Evolutionary conservation across 1,140 invertebrate genomes (phyloP), one percentile per base, ranked within the genome.

Genomic region (Cydia amplana): DNA sequence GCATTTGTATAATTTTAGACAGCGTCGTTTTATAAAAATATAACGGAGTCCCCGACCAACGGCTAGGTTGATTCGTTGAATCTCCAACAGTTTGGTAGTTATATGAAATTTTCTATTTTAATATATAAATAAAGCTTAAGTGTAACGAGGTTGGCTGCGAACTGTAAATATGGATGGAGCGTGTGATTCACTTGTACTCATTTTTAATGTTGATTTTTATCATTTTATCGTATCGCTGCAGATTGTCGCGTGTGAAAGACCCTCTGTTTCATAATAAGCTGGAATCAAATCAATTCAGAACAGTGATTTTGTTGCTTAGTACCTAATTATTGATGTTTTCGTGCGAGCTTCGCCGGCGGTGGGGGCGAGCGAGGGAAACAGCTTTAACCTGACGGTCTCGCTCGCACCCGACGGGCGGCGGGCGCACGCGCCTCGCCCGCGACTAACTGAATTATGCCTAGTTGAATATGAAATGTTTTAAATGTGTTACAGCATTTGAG

Each of bases 401-500:
- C 70, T 70, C 75, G 18, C 77, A 78, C 75, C 81, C 85, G 84
- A 40, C 36, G 36, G 36, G 36, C 32, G 36, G 36, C 36, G 4
- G 32, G 36, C 75, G 77, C 77, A 81, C 82, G 82, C 82, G 82
- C 77, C 77, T 63, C 77, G 79, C 75, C 81, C 85, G 84, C 83
- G 77, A 82, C 84, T 88, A 85, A 89, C 82, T 87, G 85, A 91
- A 85, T 90, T 90, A 90, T 82, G 89, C 83, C 87, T 91, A 91
- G 91, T 92, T 92, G 88, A 92, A 91, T 88, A 91, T 92, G 80
- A 92, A 91, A 91, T 92, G 90, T 90, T 92, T 92, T 92, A 92
- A 91, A 92, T 91, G 91, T 92, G 91, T 92, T 92, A 92, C 87
- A 91, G 88, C 91, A 92, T 92, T 92, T 91, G 91, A 92, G 88